Evolutionary conservation across 2,113 vertebrate genomes (phyloP), one percentile per base, ranked within the genome.

Genomic region (Leucosticte australis): DNA sequence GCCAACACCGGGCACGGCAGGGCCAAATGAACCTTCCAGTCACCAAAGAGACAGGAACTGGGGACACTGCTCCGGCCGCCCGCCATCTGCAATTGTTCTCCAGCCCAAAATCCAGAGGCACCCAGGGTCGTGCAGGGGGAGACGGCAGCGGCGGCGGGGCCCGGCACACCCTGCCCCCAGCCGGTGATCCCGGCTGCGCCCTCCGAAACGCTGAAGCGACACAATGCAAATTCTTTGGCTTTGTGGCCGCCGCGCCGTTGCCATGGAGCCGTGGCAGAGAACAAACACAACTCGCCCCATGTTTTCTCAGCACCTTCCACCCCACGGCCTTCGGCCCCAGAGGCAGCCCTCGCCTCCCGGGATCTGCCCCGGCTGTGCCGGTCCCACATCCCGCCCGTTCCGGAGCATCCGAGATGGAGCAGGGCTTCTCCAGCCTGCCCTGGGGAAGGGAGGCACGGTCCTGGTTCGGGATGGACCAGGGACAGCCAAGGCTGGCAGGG

Each of bases 151-250:
- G 3, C 11, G 3, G 26, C 2, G 59, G 87, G 92, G 62, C 74
- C 62, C 2, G 33, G 82, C 13, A 13, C 92, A 76, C 94, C 95
- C 96, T 37, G 75, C 92, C 95, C 95, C 96, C 95, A 71, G 81
- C 86, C 86, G 11, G 87, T 21, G 46, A 92, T 89, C 94, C 90
- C 49, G 16, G 78, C 92, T 85, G 73, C 46, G 14, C 84, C 77
- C 94, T 79, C 90, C 56, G 64, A 96, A 97, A 95, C 41, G 94
- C 97, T 97, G 96, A 97, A 93, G 91, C 86, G 33, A 95, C 96
- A 97, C 94, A 96, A 96, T 96, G 96, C 96, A 90, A 92, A 97
- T 97, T 94, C 95, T 94, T 95, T 90, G 5, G 81, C 94, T 97
- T 92, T 94, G 94, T 88, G 95, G 96, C 94, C 67, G 50, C 92